Conservation (phyloP, 2,113 vertebrate species). For the Cisticola juncidis region DNA sequence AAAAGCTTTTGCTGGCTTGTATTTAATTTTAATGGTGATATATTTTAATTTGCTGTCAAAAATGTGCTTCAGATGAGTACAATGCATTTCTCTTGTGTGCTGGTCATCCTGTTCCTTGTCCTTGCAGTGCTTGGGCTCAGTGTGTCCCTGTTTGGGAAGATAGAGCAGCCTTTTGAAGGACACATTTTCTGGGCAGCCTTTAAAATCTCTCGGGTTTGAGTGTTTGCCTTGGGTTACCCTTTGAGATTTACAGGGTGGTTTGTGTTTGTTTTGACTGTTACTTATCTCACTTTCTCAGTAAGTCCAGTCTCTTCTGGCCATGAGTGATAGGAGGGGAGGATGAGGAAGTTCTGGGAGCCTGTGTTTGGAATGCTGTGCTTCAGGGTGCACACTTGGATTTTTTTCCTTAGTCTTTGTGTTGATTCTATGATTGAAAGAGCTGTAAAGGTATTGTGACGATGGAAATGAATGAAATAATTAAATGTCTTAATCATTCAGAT, state of each 20-base stretch:
- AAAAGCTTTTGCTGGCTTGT: not conserved
- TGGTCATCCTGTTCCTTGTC: not conserved
- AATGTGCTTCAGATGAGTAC: not conserved
- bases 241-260: not conserved
- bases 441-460: not conserved
- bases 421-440: not conserved
- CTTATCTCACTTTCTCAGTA: not conserved
- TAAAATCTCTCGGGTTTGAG: not conserved
- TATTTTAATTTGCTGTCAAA: not conserved
- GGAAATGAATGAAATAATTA: not conserved
- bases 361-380: not conserved
- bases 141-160: not conserved
- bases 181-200: not conserved
- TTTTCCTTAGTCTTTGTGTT: not conserved
- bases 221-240: not conserved
- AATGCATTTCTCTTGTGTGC: not conserved
- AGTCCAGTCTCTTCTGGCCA: not conserved
- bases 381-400: not conserved
- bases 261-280: constrained; percentile 45
- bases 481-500: not conserved
- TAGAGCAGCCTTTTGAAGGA: not conserved
- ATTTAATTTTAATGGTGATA: not conserved
- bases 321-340: not conserved
- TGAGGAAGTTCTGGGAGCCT: not conserved
- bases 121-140: not conserved